These are phyloP conservation scores for Melanotaenia maccullochi DNA, from an alignment of 2,797 vertebrate species.

Conservation along the genomic window DNA sequence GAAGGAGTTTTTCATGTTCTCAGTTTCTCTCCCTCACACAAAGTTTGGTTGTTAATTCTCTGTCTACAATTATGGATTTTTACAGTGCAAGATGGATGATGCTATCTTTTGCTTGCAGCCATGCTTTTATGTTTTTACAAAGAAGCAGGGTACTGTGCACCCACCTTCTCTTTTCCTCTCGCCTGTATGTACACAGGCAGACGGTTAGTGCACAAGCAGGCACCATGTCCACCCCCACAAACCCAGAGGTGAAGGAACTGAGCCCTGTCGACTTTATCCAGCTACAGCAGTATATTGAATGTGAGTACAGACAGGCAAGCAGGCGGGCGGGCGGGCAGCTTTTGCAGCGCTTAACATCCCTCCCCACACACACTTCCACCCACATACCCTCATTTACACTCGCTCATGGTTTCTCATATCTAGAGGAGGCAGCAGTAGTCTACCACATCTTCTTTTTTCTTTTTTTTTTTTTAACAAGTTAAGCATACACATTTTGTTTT, in stretches of 20 bases:
- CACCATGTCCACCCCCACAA: constrained; percentile 80
- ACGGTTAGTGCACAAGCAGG: constrained; percentile 67
- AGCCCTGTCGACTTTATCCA: constrained; percentile 92
- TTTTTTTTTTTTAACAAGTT: constrained; percentile 22
- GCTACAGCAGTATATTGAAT: constrained; percentile 94
- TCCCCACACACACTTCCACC: constrained; percentile 51
- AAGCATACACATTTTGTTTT: constrained; percentile 14
- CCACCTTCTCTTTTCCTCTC: constrained; percentile 67
- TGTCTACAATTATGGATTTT: constrained; percentile 41
- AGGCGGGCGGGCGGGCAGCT: constrained; percentile 54
- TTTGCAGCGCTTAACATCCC: constrained; percentile 63
- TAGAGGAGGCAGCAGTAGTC: constrained; percentile 57
- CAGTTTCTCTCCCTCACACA: constrained; percentile 8
- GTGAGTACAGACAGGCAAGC: constrained; percentile 83
- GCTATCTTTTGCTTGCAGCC: constrained; percentile 61
- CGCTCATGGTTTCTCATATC: constrained; percentile 58
- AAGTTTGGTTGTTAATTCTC: constrained; percentile 25
- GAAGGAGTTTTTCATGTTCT: background rate
- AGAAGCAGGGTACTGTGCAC: constrained; percentile 57
- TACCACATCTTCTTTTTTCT: constrained; percentile 36
- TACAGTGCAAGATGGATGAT: constrained; percentile 45
- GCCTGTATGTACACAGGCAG: constrained; percentile 60
- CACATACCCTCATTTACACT: constrained; percentile 62
- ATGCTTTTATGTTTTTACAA: constrained; percentile 64
- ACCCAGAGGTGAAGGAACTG: constrained; percentile 87